These are phyloP conservation scores for Clarias magur DNA, from an alignment of 2,113 vertebrate species.

Conservation along the genomic window DNA sequence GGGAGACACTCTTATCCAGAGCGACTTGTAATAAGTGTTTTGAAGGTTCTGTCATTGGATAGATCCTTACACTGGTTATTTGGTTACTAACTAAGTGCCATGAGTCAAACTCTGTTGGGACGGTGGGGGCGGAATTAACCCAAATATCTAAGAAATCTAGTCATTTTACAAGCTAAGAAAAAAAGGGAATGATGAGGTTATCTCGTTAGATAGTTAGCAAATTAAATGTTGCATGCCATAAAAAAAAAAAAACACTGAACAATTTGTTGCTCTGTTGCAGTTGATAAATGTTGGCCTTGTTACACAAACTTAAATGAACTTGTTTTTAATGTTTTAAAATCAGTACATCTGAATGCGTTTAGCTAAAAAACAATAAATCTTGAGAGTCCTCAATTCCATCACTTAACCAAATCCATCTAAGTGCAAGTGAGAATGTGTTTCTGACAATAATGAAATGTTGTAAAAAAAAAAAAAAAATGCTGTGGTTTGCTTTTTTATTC, in stretches of 20 bases:
- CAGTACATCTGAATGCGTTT: not conserved
- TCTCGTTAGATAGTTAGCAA: not conserved
- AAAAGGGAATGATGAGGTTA: not conserved
- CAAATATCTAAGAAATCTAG: not conserved
- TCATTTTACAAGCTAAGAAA: not conserved
- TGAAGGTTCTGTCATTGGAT: no score
- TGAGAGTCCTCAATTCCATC: not conserved
- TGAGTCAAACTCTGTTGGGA: no score
- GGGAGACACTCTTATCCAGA: no score
- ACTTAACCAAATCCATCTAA: not conserved
- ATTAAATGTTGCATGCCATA: not conserved
- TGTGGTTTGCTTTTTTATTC: not conserved
- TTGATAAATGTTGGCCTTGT: not conserved
- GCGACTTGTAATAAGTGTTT: no score
- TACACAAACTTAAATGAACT: not conserved
- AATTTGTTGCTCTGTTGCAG: not conserved
- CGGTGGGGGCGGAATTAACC: no score
- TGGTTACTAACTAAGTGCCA: no score
- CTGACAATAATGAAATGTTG: not conserved
- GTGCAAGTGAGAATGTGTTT: not conserved
- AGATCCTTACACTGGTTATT: no score
- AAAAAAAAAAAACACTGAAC: not conserved
- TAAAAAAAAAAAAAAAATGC: not conserved
- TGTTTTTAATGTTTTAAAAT: not conserved
- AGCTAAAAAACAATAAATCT: not conserved